Evolutionary conservation across 1,140 invertebrate genomes (phyloP), one percentile per base, ranked within the genome.

Genomic region (Odontomachus brunneus): DNA sequence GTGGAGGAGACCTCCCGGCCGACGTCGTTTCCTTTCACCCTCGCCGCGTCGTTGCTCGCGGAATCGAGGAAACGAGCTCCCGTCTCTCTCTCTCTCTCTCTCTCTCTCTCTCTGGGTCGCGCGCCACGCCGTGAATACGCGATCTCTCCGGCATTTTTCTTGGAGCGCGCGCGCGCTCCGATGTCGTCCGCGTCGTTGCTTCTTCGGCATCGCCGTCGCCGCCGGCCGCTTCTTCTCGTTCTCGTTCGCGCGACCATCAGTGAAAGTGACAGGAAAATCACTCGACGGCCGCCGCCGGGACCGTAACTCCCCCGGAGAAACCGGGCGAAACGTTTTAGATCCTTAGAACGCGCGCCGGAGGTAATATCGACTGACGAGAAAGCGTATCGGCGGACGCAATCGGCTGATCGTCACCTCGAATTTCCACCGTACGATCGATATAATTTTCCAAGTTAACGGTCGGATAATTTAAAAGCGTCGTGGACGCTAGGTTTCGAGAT

Each of bases 381-480:
- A 89, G 88, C 88, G 88, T 89, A 89, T 89, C 85, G 85, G 85
- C 87, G 60, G 63, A 62, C 76, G 67, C 76, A 73, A 89, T 89
- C 76, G 57, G 71, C 14, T 55, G 22, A 49, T 75, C n/a, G 60
- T 19, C 48, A 55, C 7, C 55, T 29, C 48, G n/a, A 72, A 14
- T 69, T 75, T 84, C 24, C 65, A 49, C 22, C 57, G 26, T 38
- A 38, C 24, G 17, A n/a, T 17, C 9, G 17, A 29, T 55, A 29
- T 74, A 17, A 44, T 44, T 44, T 19, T 3, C 33, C 29, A 24
- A 80, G 7, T 75, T 22, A 33, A 67, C 9, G 24, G 19, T 17
- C 17, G 15, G 11, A n/a, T 29, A 57, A 78, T 44, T 69, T 29
- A 24, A 48, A 71, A 80, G 22, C 24, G 1, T 22, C 26, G 29